Evolutionary conservation across 2,797 vertebrate genomes (phyloP), one percentile per base, ranked within the genome.

Genomic region (Rhinogobio ventralis): DNA sequence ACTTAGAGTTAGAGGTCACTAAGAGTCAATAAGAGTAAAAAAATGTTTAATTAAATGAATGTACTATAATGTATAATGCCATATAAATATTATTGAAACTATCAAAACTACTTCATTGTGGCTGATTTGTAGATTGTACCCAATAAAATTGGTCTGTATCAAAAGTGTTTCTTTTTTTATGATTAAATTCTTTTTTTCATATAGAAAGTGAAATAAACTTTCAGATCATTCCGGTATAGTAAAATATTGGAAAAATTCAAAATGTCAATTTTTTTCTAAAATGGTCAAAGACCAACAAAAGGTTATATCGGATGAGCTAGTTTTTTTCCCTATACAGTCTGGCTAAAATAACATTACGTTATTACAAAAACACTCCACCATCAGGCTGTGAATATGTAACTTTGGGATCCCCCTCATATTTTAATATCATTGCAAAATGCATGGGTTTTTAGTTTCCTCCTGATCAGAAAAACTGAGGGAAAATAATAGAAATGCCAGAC

Each of bases 401-500:
- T 57, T 69, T 60, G 64, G 36, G 64, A 60, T 69, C 57, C 19
- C 46, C 46, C 81, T 75, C 17, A 30, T 28, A 33, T 77, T 20
- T 82, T 74, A 49, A 74, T 62, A 20, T 30, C 30, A 72, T 46
- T 73, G 33, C 71, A 75, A 66, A 74, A 82, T 36, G 14, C 39
- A 15, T 36, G 6, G 8, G 10, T 74, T 80, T 71, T 71, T 7
- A 36, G 57, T 69, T 80, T 8, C 5, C 46, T 66, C n/a, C 46
- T 62, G 20, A 42, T 67, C 23, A 64, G 73, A 84, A 68, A 71
- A 42, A 68, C 77, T 4, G n/a, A 9, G 36, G 45, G n/a, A 30
- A 55, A 39, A 39, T 51, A 84, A 69, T 60, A 53, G 23, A 79
- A 86, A 82, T 53, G 62, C 67, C 76, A 69, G 39, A 64, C 80